Conservation (phyloP, 2,888 invertebrate species). For the Limnephilus auricula region DNA sequence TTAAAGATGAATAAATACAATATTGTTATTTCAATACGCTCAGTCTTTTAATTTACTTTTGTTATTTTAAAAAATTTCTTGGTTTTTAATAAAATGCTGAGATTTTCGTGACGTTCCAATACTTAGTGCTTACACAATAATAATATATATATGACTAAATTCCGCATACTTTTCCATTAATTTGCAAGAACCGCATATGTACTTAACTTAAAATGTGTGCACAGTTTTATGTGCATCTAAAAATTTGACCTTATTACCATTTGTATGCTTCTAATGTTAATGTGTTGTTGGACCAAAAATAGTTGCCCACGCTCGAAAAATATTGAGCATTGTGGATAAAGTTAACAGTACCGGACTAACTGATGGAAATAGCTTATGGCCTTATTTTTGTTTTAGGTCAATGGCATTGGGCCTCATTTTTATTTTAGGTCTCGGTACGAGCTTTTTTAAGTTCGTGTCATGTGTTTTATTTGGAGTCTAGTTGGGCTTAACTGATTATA, state of each 20-base stretch:
- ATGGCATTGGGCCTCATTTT: too few relatives aligned
- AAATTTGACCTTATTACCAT: neutral
- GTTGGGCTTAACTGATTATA: too few relatives aligned
- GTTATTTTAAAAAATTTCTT: neutral
- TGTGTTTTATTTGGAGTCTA: too few relatives aligned
- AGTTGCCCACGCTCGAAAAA: neutral
- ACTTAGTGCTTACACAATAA: too few relatives aligned
- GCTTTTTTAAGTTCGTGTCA: too few relatives aligned
- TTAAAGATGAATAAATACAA: slow-evolving; percentile 60
- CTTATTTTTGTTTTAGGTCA: too few relatives aligned
- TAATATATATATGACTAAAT: neutral
- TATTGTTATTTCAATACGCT: slow-evolving; percentile 50
- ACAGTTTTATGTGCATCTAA: neutral
- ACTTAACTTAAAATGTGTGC: neutral
- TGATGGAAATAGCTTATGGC: neutral
- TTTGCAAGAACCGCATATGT: neutral
- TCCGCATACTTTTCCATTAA: neutral
- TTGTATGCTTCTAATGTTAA: neutral
- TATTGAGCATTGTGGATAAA: neutral
- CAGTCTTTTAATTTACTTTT: neutral
- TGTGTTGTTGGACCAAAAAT: neutral
- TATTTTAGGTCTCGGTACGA: neutral
- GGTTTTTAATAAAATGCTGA: neutral
- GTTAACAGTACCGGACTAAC: neutral
- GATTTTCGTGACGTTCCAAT: too few relatives aligned